Evolutionary conservation across 2,888 invertebrate genomes (phyloP).

Genomic region (Caenorhabditis imperialis): DNA sequence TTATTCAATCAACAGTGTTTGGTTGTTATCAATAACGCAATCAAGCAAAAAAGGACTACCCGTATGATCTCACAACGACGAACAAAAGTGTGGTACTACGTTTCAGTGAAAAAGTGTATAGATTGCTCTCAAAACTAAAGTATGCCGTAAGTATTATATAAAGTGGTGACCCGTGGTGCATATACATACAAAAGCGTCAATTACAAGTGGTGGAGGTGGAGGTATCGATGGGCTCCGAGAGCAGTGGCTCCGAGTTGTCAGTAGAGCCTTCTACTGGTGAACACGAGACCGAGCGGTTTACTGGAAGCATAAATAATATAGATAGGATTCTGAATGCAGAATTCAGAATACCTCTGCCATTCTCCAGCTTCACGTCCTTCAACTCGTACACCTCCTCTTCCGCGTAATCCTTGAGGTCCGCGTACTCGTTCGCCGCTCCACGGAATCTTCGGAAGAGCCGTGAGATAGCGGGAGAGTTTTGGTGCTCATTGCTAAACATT

Average conservation of each 20-base stretch:
- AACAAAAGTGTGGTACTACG: too few relatives aligned
- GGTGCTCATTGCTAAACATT: conserved; percentile 17
- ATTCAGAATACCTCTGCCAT: too few relatives aligned
- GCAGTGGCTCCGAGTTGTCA: conserved; percentile 53
- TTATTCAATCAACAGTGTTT: too few relatives aligned
- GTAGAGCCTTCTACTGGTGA: conserved; percentile 46
- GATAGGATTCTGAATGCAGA: too few relatives aligned
- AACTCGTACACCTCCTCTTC: conserved; percentile 23
- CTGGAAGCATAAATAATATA: conserved; percentile 14
- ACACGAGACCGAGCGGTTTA: conserved; percentile 42
- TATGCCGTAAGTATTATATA: too few relatives aligned
- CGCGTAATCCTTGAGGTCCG: conserved; percentile 45
- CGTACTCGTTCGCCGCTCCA: conserved; percentile 44
- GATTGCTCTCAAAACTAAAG: too few relatives aligned
- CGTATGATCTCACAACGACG: too few relatives aligned
- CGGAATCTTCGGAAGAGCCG: conserved; percentile 45
- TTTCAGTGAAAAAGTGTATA: too few relatives aligned
- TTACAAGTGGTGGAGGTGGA: conserved; percentile 28
- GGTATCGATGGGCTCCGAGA: conserved; percentile 16
- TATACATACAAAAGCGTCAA: too few relatives aligned
- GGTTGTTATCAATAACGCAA: too few relatives aligned
- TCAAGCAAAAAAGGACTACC: too few relatives aligned
- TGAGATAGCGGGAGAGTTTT: conserved; percentile 41
- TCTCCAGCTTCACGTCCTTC: conserved; percentile 4
- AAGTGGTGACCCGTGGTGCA: too few relatives aligned